Percentiles rank a stretch among this genome's conserved stretches.
These are phyloP conservation scores for Xenus cinereus DNA, from an alignment of 2,113 vertebrate species.

Conservation along the genomic window DNA sequence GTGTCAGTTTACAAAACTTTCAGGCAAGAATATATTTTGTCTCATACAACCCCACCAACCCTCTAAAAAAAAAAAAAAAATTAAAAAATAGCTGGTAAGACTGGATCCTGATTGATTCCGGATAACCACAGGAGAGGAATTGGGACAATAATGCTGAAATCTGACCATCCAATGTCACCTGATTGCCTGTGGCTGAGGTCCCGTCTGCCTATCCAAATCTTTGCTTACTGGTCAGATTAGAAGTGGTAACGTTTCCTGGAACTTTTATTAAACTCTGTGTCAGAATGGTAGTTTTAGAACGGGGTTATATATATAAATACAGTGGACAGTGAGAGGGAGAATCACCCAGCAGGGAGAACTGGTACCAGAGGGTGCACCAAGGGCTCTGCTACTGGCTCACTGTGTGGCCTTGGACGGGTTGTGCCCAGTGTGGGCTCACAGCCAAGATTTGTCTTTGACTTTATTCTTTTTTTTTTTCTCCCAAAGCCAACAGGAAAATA, in stretches of 20 bases:
- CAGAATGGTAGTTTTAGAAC: not conserved
- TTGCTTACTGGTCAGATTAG: not conserved
- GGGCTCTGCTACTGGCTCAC: not conserved
- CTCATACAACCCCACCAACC: not conserved
- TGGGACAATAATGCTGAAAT: not conserved
- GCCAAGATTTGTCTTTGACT: not conserved
- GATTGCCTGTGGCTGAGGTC: not conserved
- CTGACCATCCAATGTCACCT: not conserved
- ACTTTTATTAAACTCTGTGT: not conserved
- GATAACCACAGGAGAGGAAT: not conserved
- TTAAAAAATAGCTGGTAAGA: not conserved
- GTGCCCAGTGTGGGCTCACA: not conserved
- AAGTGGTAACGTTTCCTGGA: not conserved
- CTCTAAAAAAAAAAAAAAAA: not conserved
- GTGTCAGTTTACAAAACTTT: not conserved
- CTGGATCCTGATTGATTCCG: not conserved
- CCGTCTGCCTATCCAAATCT: not conserved
- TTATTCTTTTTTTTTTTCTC: not conserved
- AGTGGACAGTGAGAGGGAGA: not conserved
- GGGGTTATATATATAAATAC: not conserved
- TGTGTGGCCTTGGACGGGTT: not conserved
- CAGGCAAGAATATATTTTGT: not conserved
- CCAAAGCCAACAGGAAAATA: conserved; percentile 1
- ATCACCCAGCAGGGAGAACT: not conserved
- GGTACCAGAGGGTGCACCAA: not conserved